Evolutionary conservation across 1,140 invertebrate species (phyloP), one percentile per base, ranked within the genome.

Genomic region (Drosophila tani): DNA sequence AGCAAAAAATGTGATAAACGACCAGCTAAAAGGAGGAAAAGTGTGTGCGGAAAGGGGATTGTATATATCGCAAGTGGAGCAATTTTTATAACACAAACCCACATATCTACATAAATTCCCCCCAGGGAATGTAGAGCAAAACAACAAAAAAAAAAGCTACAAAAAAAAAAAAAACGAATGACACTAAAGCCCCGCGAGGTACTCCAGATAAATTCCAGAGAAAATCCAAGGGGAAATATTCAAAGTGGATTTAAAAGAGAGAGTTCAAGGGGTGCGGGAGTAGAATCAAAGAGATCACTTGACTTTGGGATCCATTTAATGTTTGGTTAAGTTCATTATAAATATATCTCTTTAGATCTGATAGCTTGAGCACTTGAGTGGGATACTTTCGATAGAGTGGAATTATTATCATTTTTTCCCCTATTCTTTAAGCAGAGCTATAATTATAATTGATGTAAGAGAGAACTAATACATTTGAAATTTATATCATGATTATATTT

Each of bases 1-100:
- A 38, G 43, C 50, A 55, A 74, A 63, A 75, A 77, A 58, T 63
- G 68, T 80, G 67, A 68, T 67, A 88, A 87, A 66, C 66, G 63
- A 64, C 50, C 75, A 77, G 77, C 69, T 78, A 69, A 59, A 59
- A 55, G 45, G 58, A 49, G 66, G 65, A 47, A 63, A 56, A 38
- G 38, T n/a, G n/a, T 15, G 29, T 56, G 12, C 15, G 29, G 21
- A 19, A 29, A 15, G 40, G 51, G 38, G 64, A 68, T 11, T 47
- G 63, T 67, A 11, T 69, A 11, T 35, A 38, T n/a, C 40, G 67
- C 49, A 67, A 73, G 69, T 71, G 27, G 45, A 73, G 55, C 67
- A 73, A 71, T 73, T 60, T 73, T 75, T 65, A 66, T 65, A 75
- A 43, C 59, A 76, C 12, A 75, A 66, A 58, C 74, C 74, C 69